Conservation (phyloP, 2,113 vertebrate genomes). For the human region DNA sequence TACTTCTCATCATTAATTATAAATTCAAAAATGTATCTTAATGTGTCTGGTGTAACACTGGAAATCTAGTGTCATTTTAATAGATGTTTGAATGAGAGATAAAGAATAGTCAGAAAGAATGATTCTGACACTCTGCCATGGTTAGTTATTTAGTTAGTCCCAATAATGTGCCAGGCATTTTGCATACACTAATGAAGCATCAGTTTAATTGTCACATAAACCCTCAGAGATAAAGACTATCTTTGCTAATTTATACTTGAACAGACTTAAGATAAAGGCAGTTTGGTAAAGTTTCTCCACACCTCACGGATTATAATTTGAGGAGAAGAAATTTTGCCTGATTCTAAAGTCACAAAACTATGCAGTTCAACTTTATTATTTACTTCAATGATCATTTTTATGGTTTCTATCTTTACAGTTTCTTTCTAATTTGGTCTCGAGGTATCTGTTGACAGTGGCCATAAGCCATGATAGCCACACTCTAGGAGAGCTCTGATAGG, state of each 20-base stretch:
- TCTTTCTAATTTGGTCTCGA: neutral
- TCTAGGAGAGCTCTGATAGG: neutral
- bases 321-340: constrained; percentile 25
- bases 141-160: neutral
- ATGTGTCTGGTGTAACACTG: neutral
- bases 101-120: neutral
- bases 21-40: constrained; percentile 26
- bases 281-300: neutral
- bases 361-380: neutral
- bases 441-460: neutral
- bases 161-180: neutral
- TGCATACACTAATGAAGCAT: neutral
- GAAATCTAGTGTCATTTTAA: neutral
- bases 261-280: neutral
- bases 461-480: neutral
- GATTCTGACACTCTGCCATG: neutral
- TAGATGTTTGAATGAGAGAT: neutral
- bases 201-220: neutral
- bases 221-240: neutral
- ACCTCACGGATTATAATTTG: constrained; percentile 13
- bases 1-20: constrained; percentile 5
- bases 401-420: neutral
- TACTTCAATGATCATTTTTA: neutral
- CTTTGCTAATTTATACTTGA: neutral
- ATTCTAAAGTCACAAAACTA: neutral